A percentile compares a stretch with the other conserved stretches of the same genome.
Evolutionary conservation across 2,888 invertebrate genomes (phyloP).

Genomic region (Dolomedes plantarius): DNA sequence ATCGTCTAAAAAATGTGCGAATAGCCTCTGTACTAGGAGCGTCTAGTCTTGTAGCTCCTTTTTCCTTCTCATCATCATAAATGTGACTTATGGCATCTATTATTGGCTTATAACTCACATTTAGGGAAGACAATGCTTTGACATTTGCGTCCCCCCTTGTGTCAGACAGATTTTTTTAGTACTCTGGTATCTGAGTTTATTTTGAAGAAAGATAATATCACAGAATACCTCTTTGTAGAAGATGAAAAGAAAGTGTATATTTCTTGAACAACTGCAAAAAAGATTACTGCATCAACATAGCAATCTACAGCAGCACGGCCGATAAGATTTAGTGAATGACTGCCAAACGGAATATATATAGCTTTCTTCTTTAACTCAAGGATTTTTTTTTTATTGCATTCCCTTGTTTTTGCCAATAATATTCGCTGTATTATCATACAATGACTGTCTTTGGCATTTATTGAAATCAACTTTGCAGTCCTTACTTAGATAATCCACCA

Average conservation of each 20-base stretch:
- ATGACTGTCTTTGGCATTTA: no score
- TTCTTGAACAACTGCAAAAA: background rate
- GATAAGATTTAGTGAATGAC: slow-evolving; percentile 9
- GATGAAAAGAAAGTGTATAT: slow-evolving; percentile 1
- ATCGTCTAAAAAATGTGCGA: no score
- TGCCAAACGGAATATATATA: slow-evolving; percentile 9
- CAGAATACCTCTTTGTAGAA: background rate
- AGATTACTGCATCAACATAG: slow-evolving; percentile 5
- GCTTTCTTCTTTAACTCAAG: background rate
- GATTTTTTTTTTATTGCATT: background rate
- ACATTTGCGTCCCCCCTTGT: background rate
- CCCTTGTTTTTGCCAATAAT: background rate
- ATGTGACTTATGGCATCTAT: background rate
- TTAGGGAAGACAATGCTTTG: background rate
- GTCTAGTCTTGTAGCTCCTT: no score
- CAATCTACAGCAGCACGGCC: background rate
- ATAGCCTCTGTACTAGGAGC: no score
- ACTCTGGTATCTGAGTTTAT: background rate
- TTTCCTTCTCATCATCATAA: background rate
- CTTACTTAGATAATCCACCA: no score
- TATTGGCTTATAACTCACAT: background rate
- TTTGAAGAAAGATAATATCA: background rate
- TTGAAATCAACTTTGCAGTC: no score
- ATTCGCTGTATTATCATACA: no score
- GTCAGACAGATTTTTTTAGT: background rate